Evolutionary conservation across 2,113 vertebrate species (phyloP).

Genomic region (Anolis carolinensis): DNA sequence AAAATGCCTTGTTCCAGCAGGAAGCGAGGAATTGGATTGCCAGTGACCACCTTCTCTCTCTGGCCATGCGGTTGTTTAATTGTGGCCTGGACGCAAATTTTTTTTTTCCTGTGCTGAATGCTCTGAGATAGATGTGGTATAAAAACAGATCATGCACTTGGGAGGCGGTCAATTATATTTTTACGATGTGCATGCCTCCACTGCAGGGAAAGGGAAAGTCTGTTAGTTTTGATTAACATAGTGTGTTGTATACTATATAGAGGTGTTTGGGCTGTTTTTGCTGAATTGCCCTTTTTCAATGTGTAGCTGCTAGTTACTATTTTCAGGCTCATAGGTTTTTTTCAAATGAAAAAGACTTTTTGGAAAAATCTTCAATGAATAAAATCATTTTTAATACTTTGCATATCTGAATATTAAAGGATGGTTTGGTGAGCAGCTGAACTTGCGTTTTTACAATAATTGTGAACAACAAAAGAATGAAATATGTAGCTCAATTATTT

Average conservation of each 20-base stretch:
- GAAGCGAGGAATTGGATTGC: background rate
- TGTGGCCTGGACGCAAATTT: slow-evolving; percentile 24
- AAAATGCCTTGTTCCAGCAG: background rate
- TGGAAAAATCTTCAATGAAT: background rate
- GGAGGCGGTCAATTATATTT: too few species aligned
- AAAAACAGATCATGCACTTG: too few species aligned
- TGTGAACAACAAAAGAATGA: background rate
- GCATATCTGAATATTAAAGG: background rate
- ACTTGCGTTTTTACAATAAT: background rate
- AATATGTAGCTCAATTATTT: background rate
- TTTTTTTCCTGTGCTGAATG: slow-evolving; percentile 14
- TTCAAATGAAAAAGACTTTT: too few species aligned
- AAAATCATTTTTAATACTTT: background rate
- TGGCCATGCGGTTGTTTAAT: slow-evolving; percentile 2
- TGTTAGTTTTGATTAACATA: too few species aligned
- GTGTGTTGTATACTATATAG: too few species aligned
- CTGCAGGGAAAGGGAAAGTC: too few species aligned
- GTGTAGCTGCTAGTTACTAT: background rate
- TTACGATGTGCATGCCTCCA: too few species aligned
- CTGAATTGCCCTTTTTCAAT: too few species aligned
- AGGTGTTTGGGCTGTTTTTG: background rate
- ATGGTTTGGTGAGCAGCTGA: background rate
- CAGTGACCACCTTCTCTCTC: background rate
- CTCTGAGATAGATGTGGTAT: too few species aligned
- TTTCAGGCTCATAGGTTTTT: background rate